phyloP scores from a whole-genome alignment of 1,140 invertebrate species.

The Sycophaga agraensis region DNA sequence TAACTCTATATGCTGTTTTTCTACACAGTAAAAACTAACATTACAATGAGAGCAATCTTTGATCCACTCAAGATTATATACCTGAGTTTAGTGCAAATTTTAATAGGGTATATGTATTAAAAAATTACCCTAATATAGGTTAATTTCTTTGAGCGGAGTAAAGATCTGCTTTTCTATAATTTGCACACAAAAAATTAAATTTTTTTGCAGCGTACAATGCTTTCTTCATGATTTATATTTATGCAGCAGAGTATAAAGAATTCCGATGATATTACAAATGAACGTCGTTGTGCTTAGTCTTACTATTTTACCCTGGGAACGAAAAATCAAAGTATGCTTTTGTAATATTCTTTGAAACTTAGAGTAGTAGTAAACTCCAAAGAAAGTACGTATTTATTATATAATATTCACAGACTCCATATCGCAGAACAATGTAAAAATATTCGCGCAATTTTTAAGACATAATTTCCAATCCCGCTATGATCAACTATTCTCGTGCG shows the following conservation, averaged over 20 bases:
- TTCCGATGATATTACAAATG: conserved; percentile 1
- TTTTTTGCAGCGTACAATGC: neutral
- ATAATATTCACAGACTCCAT: neutral
- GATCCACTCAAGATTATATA: conserved; percentile 29
- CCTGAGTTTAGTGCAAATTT: conserved; percentile 11
- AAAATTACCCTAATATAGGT: neutral
- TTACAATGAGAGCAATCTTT: conserved; percentile 32
- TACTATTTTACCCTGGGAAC: neutral
- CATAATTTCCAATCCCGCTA: neutral
- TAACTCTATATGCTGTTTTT: conserved; percentile 33
- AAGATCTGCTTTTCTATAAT: conserved; percentile 3
- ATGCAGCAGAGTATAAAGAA: neutral
- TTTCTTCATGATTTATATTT: conserved; percentile 2
- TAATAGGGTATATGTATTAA: conserved; percentile 6
- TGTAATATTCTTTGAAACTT: too few relatives aligned
- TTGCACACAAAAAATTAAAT: neutral
- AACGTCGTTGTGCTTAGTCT: conserved; percentile 2
- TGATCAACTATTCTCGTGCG: neutral
- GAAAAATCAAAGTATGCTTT: neutral
- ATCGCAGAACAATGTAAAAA: conserved; percentile 15
- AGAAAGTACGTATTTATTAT: neutral
- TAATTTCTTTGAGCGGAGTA: neutral
- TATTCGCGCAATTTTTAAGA: conserved; percentile 1
- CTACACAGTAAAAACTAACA: conserved; percentile 41
- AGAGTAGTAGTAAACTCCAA: too few relatives aligned